Percentiles rank a stretch among this genome's conserved stretches.
Conservation (phyloP, 2,797 vertebrate species). For the Sebastes minor region DNA sequence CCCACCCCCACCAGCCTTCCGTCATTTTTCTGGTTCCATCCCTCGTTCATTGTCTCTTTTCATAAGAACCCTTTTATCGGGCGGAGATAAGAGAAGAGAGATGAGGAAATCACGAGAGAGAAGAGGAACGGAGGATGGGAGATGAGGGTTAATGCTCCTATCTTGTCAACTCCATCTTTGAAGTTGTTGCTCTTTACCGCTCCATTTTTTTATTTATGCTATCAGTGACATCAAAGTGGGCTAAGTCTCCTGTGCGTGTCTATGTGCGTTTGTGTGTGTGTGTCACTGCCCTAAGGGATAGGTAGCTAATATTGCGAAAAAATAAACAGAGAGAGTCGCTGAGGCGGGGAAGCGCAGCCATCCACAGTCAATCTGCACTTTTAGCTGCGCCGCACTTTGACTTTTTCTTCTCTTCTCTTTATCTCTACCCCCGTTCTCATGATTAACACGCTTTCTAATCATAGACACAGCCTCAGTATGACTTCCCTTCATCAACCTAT, state of each 20-base stretch:
- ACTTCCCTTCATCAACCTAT: conserved; percentile 21
- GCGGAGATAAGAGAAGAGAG: conserved; percentile 64
- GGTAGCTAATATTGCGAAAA: conserved; percentile 59
- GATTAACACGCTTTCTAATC: conserved; percentile 59
- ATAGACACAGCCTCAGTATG: conserved; percentile 24
- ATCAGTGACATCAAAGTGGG: conserved; percentile 81
- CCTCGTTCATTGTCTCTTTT: conserved; percentile 62
- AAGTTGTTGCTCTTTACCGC: conserved; percentile 72
- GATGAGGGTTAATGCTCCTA: conserved; percentile 74
- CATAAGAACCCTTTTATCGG: conserved; percentile 65
- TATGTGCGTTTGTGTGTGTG: background rate
- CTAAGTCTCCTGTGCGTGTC: conserved; percentile 32
- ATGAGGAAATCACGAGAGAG: conserved; percentile 51
- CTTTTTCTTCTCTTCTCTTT: conserved; percentile 31
- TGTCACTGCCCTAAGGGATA: conserved; percentile 47
- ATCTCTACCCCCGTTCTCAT: conserved; percentile 6
- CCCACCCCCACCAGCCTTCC: conserved; percentile 5
- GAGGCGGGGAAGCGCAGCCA: background rate
- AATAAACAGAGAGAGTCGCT: conserved; percentile 24
- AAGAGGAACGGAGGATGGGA: conserved; percentile 36
- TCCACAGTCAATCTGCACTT: conserved; percentile 36
- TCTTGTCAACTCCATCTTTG: conserved; percentile 81
- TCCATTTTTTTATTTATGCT: conserved; percentile 50
- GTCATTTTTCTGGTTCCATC: conserved; percentile 37
- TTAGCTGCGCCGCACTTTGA: conserved; percentile 10